Percentiles rank a stretch among this genome's conserved stretches.
These are phyloP conservation scores for Chitala chitala DNA, from an alignment of 2,113 vertebrate species.

Conservation along the genomic window DNA sequence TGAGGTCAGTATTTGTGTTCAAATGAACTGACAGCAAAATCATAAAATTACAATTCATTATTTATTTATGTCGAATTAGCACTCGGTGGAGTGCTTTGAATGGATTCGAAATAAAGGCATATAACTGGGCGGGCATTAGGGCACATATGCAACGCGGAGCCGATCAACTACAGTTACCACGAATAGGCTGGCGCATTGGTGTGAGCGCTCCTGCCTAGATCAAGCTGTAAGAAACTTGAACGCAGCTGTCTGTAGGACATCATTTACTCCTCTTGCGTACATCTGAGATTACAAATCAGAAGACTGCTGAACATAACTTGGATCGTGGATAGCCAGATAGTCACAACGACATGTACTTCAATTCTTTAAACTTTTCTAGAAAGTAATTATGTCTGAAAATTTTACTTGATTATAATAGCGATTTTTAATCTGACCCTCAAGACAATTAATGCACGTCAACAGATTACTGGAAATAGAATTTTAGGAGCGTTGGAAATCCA, in stretches of 20 bases:
- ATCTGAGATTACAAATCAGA: background rate
- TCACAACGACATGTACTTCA: background rate
- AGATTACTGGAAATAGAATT: background rate
- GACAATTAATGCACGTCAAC: background rate
- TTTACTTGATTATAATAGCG: background rate
- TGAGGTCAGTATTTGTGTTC: background rate
- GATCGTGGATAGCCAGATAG: background rate
- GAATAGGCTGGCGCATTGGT: background rate
- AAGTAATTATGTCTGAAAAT: background rate
- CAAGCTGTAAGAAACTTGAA: constrained; percentile 8
- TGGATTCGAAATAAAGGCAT: background rate
- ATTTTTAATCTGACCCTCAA: background rate
- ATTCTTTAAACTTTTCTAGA: background rate
- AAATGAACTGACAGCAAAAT: background rate
- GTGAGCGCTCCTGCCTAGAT: background rate
- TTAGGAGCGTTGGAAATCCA: background rate
- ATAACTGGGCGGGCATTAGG: constrained; percentile 26
- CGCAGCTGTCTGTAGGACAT: constrained; percentile 9
- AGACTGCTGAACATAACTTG: background rate
- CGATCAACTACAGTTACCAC: background rate
- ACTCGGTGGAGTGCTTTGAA: background rate
- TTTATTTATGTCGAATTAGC: background rate
- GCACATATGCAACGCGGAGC: constrained; percentile 17
- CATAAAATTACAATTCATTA: background rate
- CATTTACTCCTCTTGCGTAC: background rate